Evolutionary conservation across 1,140 invertebrate genomes (phyloP), one percentile per base, ranked within the genome.

Genomic region (Drosophila teissieri): DNA sequence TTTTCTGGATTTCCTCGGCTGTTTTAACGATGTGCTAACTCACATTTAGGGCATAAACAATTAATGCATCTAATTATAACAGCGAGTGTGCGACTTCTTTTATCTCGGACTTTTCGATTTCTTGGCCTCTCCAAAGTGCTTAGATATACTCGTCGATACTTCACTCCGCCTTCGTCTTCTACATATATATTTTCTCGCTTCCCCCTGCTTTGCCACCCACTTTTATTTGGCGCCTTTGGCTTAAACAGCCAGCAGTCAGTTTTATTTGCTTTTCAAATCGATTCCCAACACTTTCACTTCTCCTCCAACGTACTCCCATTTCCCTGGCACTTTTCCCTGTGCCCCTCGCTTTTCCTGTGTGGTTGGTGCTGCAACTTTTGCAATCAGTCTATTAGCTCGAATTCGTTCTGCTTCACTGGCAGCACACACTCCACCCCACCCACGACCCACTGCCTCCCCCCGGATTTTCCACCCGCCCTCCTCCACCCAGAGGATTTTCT

Each of bases 261-360:
- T 85, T 86, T 86, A 86, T 85, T 85, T 86, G 81, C 82, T 78
- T 76, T 75, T 60, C 74, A 73, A 78, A 85, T 82, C 79, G 83
- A 75, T 78, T 60, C 64, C 74, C 65, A 80, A 74, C 73, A 76
- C 73, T 76, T 76, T 76, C 83, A 79, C 78, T 83, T 76, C 19
- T 22, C 36, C 19, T 22, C 36, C 11, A n/a, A 15, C n/a, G 2
- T 44, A 40, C 19, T 80, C 39, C 55, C 24, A 24, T 39, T 11
- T 42, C 51, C 42, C 44, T 34, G 42, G 31, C 49, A 36, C 22
- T 24, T n/a, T 49, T 31, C 6, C 37, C 5, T 5, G n/a, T 24
- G 3, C 12, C 6, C 22, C 24, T 37, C 19, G 49, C 15, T 56
- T 34, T 27, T 44, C 46, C 46, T 57, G 37, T 62, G 54, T 40